Base-by-base conservation (phyloP, 2,888 invertebrate genomes). In the Ganaspis brasiliensis region DNA sequence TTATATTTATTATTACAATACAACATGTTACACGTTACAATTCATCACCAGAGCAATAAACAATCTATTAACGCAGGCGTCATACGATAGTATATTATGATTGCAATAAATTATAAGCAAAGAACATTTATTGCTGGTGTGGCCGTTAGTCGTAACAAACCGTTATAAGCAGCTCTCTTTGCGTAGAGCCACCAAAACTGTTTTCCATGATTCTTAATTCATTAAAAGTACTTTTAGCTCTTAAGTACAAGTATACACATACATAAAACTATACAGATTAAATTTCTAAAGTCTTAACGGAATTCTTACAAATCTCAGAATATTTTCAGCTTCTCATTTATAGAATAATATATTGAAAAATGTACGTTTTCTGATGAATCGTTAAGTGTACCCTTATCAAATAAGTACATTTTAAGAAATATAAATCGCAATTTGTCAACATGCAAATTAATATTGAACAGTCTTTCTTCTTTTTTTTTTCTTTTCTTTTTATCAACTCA, bases 31-130 rank as follows among this genome's bases (percentile, higher is more conserved):
- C 45, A 45, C 19, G 52, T 67, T n/a, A 45, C 67, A 67, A 26
- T 45, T 45, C 26, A 67, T 67, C 67, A 67, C 67, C 67, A 67
- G 67, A 67, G 45, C 67, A 67, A 67, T 67, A 67, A 67, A 40
- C n/a, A 67, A 67, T 40, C 14, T 67, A 24, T 45, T 67, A 67
- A 67, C 45, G 67, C 67, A 67, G 67, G 67, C 67, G 45, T 67
- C 45, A 45, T 67, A 45, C 24, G 9, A 67, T 61, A 37, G n/a
- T 59, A 31, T 9, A 12, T n/a, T 59, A 35, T 37, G 67, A 45
- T 67, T 67, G 67, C 67, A 67, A 67, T 67, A 67, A 67, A 67
- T 67, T 67, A 67, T 67, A 67, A 67, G 67, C 67, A 45, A 59
- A 19, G 24, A 67, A 45, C 45, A 67, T 67, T 67, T 67, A 67